These are phyloP conservation scores for Myopa tessellatipennis DNA, from an alignment of 2,888 invertebrate species.

Conservation along the genomic window DNA sequence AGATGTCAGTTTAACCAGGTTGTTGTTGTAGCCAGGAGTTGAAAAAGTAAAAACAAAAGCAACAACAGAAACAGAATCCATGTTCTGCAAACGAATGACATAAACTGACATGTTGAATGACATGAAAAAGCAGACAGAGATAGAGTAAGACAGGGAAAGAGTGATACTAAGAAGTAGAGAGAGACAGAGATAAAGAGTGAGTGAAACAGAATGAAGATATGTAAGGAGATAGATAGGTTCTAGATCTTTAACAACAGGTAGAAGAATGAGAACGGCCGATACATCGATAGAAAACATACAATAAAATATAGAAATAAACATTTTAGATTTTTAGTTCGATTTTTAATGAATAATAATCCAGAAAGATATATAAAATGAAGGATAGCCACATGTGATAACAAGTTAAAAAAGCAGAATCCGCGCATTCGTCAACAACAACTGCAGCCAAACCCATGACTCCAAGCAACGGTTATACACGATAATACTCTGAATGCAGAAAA, in stretches of 20 bases:
- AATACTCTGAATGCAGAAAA: no score
- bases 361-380: not conserved
- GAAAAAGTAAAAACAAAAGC: not conserved
- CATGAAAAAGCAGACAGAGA: not conserved
- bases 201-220: no score
- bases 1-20: not conserved
- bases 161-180: not conserved
- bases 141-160: not conserved
- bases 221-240: no score
- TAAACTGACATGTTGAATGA: not conserved
- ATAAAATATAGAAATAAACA: no score
- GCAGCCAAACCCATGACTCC: no score
- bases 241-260: no score
- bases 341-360: not conserved
- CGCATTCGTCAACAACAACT: no score
- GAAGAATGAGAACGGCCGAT: no score
- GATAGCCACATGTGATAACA: not conserved
- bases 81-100: not conserved
- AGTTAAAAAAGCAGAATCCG: no score
- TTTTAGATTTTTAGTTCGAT: not conserved
- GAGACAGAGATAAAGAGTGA: not conserved
- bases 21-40: not conserved
- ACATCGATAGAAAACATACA: no score
- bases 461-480: no score
- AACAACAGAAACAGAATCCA: not conserved